Conservation (phyloP, 2,797 vertebrate species). For the Esox masquinongy region DNA sequence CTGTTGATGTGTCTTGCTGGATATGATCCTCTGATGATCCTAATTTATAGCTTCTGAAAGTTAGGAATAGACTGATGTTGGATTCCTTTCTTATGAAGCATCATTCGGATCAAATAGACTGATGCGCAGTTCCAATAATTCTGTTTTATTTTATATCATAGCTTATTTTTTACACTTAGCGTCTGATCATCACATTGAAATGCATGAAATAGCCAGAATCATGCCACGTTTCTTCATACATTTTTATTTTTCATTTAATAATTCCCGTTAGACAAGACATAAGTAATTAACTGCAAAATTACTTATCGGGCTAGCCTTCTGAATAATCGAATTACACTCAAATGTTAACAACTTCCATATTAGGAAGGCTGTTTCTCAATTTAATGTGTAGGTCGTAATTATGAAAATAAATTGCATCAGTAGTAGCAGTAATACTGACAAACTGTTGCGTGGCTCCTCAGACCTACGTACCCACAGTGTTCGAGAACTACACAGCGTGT, state of each 20-base stretch:
- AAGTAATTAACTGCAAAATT: neutral
- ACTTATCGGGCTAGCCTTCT: neutral
- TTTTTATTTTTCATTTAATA: neutral
- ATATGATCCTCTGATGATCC: neutral
- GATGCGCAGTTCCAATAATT: constrained; percentile 53
- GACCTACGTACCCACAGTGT: constrained; percentile 95
- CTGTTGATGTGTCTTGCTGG: too few species aligned
- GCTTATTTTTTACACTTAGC: constrained; percentile 5
- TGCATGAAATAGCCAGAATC: neutral
- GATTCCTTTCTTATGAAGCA: neutral
- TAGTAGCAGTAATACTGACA: constrained; percentile 4
- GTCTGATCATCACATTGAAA: neutral
- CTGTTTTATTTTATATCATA: neutral
- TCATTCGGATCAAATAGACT: constrained; percentile 43
- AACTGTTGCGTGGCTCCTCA: constrained; percentile 64
- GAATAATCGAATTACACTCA: neutral
- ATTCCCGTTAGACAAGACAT: neutral
- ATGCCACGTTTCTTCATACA: neutral
- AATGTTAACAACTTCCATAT: neutral
- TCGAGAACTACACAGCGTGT: constrained; percentile 97
- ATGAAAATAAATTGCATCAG: constrained; percentile 31
- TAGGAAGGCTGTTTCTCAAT: neutral
- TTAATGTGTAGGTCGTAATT: constrained; percentile 18
- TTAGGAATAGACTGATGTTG: neutral
- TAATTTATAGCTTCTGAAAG: neutral